phyloP scores from a whole-genome alignment of 2,797 vertebrate species.

The Hapalemur alaotrensis region DNA sequence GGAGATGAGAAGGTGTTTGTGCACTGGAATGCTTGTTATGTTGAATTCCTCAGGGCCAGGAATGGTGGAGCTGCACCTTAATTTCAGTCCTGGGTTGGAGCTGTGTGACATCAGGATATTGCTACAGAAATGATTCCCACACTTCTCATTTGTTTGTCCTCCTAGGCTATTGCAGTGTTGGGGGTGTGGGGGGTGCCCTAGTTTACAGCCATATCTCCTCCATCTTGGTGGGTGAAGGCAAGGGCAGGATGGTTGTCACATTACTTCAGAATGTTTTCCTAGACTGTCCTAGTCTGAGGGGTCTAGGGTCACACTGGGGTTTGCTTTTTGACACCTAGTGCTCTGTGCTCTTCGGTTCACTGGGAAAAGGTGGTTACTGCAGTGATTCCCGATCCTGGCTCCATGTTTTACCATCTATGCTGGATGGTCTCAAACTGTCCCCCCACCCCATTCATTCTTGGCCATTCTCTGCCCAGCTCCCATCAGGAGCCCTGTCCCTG shows the following conservation, averaged over 20 bases:
- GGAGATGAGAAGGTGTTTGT: not conserved
- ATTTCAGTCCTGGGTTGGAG: not conserved
- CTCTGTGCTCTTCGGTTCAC: not conserved
- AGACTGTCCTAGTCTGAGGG: not conserved
- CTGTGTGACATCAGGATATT: not conserved
- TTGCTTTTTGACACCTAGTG: not conserved
- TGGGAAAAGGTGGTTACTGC: not conserved
- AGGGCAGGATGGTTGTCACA: not conserved
- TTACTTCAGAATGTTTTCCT: not conserved
- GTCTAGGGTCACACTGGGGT: not conserved
- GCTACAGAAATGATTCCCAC: not conserved
- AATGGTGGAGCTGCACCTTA: not conserved
- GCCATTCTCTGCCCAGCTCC: not conserved
- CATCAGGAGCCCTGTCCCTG: not conserved
- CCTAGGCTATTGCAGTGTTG: not conserved
- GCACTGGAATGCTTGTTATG: not conserved
- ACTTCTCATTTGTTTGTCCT: not conserved
- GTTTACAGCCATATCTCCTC: not conserved
- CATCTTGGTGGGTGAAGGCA: not conserved
- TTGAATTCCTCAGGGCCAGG: not conserved
- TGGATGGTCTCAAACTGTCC: not conserved
- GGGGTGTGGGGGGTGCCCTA: not conserved
- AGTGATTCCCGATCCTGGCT: not conserved
- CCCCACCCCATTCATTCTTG: not conserved
- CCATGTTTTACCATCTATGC: not conserved